Evolutionary conservation across 2,797 vertebrate species (phyloP), one percentile per base, ranked within the genome.

Genomic region (Stomatorhinus walkeri): DNA sequence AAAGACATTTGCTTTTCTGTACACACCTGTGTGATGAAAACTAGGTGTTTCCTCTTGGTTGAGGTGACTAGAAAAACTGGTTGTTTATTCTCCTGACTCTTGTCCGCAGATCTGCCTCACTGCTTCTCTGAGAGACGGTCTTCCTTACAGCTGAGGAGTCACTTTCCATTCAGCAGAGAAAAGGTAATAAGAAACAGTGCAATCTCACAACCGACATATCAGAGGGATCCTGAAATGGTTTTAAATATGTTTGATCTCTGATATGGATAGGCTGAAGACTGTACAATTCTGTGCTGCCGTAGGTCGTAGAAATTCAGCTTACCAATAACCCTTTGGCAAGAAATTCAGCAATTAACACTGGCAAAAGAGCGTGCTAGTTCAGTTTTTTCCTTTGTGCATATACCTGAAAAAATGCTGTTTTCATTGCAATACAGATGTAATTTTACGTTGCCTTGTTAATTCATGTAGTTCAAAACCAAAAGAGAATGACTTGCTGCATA

Each of bases 1-100:
- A 10, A 85, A 54, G 85, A 59, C 49, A 86, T 49, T 32, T 48
- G 85, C 24, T 86, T 32, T 56, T 59, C 85, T 56, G 51, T 59
- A 87, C 46, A 52, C 87, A 76, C 46, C 22, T 48, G 49, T 59
- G 76, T 36, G 48, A 36, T 51, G 83, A 68, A 43, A 83, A 48
- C 54, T 88, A 83, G 81, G 83, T 85, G 88, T 85, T 88, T 84
- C 88, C 88, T 89, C 19, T 59, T 5, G 28, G 56, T 40, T 43
- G 59, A 86, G 59, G 24, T 72, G 89, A 90, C 89, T 59, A 85
- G 89, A 90, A 90, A 90, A 90, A 90, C 89, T 24, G 68, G 87
- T 90, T 88, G 83, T 24, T 36, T 52, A 85, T 51, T 28, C 76
- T 76, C 64, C 87, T 87, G 24, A 85, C 87, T 88, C 84, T 87